Base-by-base conservation (phyloP, 2,888 invertebrate genomes). In the Mythimna pallens region DNA sequence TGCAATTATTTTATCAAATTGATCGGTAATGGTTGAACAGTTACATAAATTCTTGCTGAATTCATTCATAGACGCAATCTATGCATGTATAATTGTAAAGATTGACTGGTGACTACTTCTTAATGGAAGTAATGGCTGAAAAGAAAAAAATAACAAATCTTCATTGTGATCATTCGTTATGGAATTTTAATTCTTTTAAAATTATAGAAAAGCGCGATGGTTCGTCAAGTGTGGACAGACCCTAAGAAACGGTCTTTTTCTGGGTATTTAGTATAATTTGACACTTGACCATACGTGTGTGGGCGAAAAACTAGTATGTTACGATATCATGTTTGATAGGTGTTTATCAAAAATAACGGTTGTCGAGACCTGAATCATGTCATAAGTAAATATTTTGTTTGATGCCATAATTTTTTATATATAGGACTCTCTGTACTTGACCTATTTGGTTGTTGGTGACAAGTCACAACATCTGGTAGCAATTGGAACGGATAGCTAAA, bases 191-290 rank as follows among this genome's bases (percentile, higher is more conserved):
- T 43, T 43, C 4, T 14, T 43, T 43, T 43, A 0, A 43, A 43
- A 43, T 5, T 9, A 36, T 36, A 14, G 10, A 36, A 14, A 63
- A 17, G n/a, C 9, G 4, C 17, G 20, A 47, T 8, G 50, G 25
- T 40, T 40, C 4, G 0, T 12, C 50, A 20, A 50, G 77, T 88
- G 85, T 87, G 78, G 54, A 78, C 50, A 75, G 66, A 50, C 76
- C 79, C 79, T 87, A 82, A 84, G 65, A 85, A 86, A 85, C 78
- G 68, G 81, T 81, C 87, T 80, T 82, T 87, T 88, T 88, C 82
- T 73, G 71, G 80, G 72, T 76, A 82, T 86, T 85, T 87, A 84
- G 86, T 88, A 83, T 87, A 89, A 87, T 88, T 89, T 90, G 87
- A 91, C 88, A 91, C 86, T 85, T 86, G 88, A 85, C 59, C 40